Conservation (phyloP, 2,113 vertebrate species). For the Donacobius atricapilla region DNA sequence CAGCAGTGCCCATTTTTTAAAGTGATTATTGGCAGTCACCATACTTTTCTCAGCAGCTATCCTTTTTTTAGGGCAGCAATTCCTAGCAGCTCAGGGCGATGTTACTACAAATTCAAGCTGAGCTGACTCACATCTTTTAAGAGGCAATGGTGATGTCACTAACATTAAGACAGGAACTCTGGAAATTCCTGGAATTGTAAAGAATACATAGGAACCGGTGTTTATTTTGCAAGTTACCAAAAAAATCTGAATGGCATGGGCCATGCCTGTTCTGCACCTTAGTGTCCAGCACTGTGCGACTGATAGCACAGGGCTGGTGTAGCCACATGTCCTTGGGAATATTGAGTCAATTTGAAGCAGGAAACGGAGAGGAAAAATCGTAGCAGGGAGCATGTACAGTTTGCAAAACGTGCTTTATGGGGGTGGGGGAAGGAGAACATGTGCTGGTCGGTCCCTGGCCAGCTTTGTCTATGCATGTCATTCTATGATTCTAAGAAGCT, state of each 20-base stretch:
- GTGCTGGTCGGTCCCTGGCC: not conserved
- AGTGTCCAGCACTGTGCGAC: accelerated
- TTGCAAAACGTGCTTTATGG: conserved; percentile 16
- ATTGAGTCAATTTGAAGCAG: not conserved
- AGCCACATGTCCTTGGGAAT: conserved; percentile 15
- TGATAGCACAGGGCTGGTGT: not conserved
- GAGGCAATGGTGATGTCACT: not conserved
- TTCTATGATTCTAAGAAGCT: not conserved
- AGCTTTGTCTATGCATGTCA: not conserved
- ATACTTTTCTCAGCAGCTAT: not conserved
- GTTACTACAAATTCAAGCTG: not conserved
- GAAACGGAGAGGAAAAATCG: conserved; percentile 22
- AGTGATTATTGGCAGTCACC: not conserved
- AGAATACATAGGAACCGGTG: not conserved
- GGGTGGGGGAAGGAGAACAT: not conserved
- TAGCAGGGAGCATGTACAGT: not conserved
- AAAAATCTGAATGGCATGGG: not conserved
- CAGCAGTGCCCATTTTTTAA: not conserved
- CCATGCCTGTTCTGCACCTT: not conserved
- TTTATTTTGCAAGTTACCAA: not conserved
- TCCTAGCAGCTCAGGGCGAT: not conserved
- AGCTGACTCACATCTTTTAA: not conserved
- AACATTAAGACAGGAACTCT: not conserved
- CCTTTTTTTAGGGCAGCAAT: not conserved
- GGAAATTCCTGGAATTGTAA: conserved; percentile 44